These are phyloP conservation scores for Amblyraja radiata DNA, from an alignment of 2,797 vertebrate species.

Conservation along the genomic window DNA sequence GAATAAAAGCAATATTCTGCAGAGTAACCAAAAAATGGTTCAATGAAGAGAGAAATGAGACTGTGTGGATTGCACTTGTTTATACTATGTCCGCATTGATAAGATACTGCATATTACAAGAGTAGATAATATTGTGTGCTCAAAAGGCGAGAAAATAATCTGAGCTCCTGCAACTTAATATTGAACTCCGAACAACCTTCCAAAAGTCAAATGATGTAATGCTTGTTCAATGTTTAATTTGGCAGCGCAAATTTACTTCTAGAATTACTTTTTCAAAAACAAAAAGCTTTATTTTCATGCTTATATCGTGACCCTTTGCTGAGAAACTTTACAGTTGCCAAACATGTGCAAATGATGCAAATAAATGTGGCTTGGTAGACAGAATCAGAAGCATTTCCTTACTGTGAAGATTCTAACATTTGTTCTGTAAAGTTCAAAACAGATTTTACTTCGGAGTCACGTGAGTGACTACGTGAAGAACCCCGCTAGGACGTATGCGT, in stretches of 20 bases:
- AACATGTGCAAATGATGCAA: background rate
- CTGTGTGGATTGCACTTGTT: background rate
- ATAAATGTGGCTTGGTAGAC: background rate
- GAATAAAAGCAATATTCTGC: conserved; percentile 20
- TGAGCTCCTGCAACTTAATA: background rate
- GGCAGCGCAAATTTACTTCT: background rate
- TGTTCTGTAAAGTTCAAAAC: conserved; percentile 20
- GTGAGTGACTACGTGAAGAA: too few relatives aligned
- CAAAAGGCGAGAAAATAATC: background rate
- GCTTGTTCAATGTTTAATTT: conserved; percentile 19
- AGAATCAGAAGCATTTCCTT: background rate
- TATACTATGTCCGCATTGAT: background rate
- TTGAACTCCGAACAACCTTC: background rate
- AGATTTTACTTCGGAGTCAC: too few relatives aligned
- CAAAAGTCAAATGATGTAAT: conserved; percentile 3
- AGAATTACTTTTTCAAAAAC: background rate
- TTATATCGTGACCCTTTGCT: too few relatives aligned
- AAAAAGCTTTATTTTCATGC: background rate
- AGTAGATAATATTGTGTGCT: background rate
- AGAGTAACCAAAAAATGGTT: background rate
- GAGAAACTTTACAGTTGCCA: background rate
- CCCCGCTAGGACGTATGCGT: too few relatives aligned
- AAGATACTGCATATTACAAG: background rate
- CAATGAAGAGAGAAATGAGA: background rate
- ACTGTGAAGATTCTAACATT: background rate